Evolutionary conservation across 2,113 vertebrate genomes (phyloP), one percentile per base, ranked within the genome.

Genomic region (Pao palembangensis): DNA sequence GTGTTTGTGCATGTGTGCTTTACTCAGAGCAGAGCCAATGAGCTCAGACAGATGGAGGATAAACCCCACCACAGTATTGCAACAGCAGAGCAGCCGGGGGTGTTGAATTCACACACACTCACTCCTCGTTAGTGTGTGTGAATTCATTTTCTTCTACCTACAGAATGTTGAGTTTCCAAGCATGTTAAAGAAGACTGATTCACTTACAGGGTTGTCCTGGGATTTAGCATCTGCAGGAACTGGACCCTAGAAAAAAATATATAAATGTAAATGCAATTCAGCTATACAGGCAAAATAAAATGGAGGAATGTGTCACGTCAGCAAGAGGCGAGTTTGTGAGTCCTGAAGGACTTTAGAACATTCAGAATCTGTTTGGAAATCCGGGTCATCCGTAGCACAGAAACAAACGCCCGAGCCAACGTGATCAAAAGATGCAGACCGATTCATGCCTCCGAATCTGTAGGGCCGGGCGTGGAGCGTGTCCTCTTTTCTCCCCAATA

Each of bases 401-500:
- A 28, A n/a, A 46, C 44, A 17, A 12, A 46, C 14, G 8, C 34
- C 28, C 28, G 34, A 38, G 34, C 34, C 28, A 8, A 6, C 28
- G 28, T 31, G 43, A 44, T 14, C 12, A 17, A 44, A 15, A 44
- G 43, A 44, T 14, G 44, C 44, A 17, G 14, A 90, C 91, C 86
- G 76, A 91, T 90, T n/a, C 90, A 81, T 63, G 47, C 88, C 72
- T 65, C 70, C 43, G 51, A 66, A 69, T 82, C 88, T 88, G 88
- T 90, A 91, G n/a, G n/a, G 38, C 62, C 76, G 2, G 89, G 89
- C 46, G 90, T n/a, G 91, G 47, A 91, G 75, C 4, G 90, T 85
- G 66, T 67, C 66, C 0, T 92, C 89, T 69, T 74, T n/a, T 80
- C 90, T 54, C 91, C 90, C 69, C 78, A 85, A n/a, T n/a, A n/a